Evolutionary conservation across 1,140 invertebrate genomes (phyloP), one percentile per base, ranked within the genome.

Genomic region (Teleopsis dalmanni): DNA sequence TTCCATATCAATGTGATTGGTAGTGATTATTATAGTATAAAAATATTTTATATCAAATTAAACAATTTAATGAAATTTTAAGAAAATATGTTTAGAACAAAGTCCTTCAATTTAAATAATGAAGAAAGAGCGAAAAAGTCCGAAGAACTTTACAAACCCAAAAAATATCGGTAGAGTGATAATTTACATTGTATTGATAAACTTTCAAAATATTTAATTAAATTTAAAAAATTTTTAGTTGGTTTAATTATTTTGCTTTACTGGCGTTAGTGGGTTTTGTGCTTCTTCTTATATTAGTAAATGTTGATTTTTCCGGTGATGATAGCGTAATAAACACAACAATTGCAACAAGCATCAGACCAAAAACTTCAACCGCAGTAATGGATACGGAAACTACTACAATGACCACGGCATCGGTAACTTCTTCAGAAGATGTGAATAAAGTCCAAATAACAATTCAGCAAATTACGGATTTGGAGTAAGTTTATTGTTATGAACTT

Each of bases 271-370:
- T 41, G n/a, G 49, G 43, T 11, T 51, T 51, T 25, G 18, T 38
- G 21, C 29, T 51, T 26, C 36, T 51, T n/a, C 21, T 51, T 18
- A 26, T 51, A 18, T 22, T 51, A 33, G 34, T 35, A 10, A 51
- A 51, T 47, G 49, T 51, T 3, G 42, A 47, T 42, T 51, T 51
- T 26, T 40, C 35, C 3, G 43, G 27, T 4, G 36, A 41, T n/a
- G 37, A 14, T 25, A 40, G 18, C 11, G 33, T 14, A 14, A 9
- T 13, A 34, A 34, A 13, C 18, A 11, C 33, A 14, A 13, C 7
- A 13, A 16, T 7, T 2, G 33, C 27, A 29, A 29, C 27, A 29
- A 13, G 13, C 27, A 29, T 29, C 13, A 8, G 7, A 29, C 13
- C 27, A 29, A 29, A 8, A 8, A 29, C 27, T 29, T 7, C 27